phyloP scores from a whole-genome alignment of 2,797 vertebrate genomes.

The Zenarchopterus dispar region DNA sequence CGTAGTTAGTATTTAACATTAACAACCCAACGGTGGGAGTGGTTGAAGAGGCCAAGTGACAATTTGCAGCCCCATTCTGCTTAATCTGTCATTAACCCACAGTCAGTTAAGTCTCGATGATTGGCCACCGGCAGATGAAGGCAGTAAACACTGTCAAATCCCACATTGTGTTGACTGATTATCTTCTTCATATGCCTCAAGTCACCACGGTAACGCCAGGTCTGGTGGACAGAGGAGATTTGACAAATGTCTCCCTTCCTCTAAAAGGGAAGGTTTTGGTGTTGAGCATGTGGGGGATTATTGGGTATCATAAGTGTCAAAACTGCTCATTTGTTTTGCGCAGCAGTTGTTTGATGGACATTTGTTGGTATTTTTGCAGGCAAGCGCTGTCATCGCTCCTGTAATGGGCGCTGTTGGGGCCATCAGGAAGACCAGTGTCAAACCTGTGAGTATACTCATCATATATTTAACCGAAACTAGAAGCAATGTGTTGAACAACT shows the following conservation, averaged over 20 bases:
- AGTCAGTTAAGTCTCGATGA: constrained; percentile 75
- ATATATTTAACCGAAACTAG: no score
- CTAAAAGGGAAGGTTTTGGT: constrained; percentile 7
- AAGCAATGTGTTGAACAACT: no score
- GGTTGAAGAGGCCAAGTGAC: constrained; percentile 67
- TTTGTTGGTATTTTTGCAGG: constrained; percentile 77
- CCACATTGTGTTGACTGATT: constrained; percentile 43
- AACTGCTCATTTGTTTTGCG: constrained; percentile 19
- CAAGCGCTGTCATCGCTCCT: constrained; percentile 92
- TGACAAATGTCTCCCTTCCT: constrained; percentile 49
- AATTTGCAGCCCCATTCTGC: constrained; percentile 56
- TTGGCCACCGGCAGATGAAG: constrained; percentile 56
- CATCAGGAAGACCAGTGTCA: constrained; percentile 94
- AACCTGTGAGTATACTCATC: constrained; percentile 86
- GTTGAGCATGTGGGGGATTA: constrained; percentile 6
- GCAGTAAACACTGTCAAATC: constrained; percentile 63
- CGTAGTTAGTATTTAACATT: constrained; percentile 73
- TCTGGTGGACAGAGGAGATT: constrained; percentile 46
- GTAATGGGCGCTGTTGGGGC: constrained; percentile 95
- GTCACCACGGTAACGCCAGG: constrained; percentile 16
- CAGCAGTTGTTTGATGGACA: constrained; percentile 24
- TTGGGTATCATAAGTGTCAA: not conserved
- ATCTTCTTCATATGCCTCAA: constrained; percentile 20
- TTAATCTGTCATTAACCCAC: constrained; percentile 77
- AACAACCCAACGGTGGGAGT: constrained; percentile 77